Evolutionary conservation across 2,888 invertebrate genomes (phyloP), one percentile per base, ranked within the genome.

Genomic region (Clostera curtula): DNA sequence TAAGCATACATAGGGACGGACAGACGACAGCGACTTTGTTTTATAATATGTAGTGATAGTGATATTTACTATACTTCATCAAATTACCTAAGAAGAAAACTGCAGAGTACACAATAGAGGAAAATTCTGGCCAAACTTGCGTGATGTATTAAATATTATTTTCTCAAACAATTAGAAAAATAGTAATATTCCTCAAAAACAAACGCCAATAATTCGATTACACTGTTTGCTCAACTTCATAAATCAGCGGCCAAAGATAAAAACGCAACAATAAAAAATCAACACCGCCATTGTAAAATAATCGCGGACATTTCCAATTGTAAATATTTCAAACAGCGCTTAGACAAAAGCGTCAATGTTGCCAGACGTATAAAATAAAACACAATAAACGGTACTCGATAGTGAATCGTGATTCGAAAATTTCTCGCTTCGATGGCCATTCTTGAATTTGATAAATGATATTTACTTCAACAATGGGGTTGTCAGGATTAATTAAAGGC

Each of bases 401-500:
- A 34, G 40, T 36, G 43, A 32, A 43, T 56, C 59, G 56, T 60
- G 60, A 61, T 56, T 60, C 40, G 51, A 57, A 44, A 69, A 66
- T 65, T 60, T 67, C 68, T 60, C 55, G 62, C 49, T 42, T 62
- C 58, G 55, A 63, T 60, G 56, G 53, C 54, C 56, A 61, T 46
- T 56, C 56, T 67, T 63, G 68, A 72, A 65, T 60, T 52, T 82
- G 80, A 82, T 82, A 70, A 82, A 82, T 82, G 80, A 71, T 76
- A 59, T 59, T 53, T 60, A 53, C 49, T 61, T 59, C 36, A 36
- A 77, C 74, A 79, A 72, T 60, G 47, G 53, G 49, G 66, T 58
- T 77, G 80, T 82, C 80, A 74, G 70, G 77, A 74, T 76, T 79
- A 82, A 82, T 82, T 80, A 82, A 74, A 76, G 68, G 42, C 60